Conservation (phyloP, 1,140 invertebrate genomes). For the Asbolus verrucosus region DNA sequence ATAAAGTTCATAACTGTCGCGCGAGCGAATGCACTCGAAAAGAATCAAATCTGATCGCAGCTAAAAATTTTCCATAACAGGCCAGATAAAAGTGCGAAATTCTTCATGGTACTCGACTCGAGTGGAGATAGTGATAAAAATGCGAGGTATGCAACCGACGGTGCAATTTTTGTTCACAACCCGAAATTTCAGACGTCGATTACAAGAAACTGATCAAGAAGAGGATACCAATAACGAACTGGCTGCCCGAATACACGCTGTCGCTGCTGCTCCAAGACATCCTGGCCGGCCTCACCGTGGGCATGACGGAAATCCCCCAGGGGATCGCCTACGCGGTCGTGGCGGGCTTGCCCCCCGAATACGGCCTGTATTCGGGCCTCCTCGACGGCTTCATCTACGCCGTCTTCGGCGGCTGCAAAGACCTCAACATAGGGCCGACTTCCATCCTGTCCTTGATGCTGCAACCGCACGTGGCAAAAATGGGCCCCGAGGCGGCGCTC, state of each 20-base stretch:
- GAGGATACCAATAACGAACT: slow-evolving; percentile 71
- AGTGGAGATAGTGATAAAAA: background rate
- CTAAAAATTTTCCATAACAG: too few relatives aligned
- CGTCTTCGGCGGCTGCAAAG: slow-evolving; percentile 85
- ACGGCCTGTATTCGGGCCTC: slow-evolving; percentile 70
- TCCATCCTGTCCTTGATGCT: slow-evolving; percentile 86
- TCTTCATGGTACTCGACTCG: too few relatives aligned
- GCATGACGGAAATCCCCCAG: slow-evolving; percentile 85
- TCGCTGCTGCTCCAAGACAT: slow-evolving; percentile 68
- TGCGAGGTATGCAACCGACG: background rate
- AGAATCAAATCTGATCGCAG: background rate
- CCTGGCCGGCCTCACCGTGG: slow-evolving; percentile 76
- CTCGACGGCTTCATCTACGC: slow-evolving; percentile 84
- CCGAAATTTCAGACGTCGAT: background rate
- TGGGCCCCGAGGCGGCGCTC: slow-evolving; percentile 80
- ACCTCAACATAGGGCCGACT: slow-evolving; percentile 78
- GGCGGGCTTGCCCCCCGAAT: slow-evolving; percentile 79
- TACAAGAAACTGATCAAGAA: slow-evolving; percentile 68
- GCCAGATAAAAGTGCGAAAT: too few relatives aligned
- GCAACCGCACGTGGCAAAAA: slow-evolving; percentile 76
- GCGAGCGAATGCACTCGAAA: background rate
- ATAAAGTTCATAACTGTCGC: background rate
- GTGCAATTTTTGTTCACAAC: background rate
- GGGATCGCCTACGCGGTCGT: slow-evolving; percentile 85
- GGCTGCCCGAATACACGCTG: slow-evolving; percentile 71